Conservation (phyloP, 2,888 invertebrate genomes). For the Drosophila gaucha region DNA sequence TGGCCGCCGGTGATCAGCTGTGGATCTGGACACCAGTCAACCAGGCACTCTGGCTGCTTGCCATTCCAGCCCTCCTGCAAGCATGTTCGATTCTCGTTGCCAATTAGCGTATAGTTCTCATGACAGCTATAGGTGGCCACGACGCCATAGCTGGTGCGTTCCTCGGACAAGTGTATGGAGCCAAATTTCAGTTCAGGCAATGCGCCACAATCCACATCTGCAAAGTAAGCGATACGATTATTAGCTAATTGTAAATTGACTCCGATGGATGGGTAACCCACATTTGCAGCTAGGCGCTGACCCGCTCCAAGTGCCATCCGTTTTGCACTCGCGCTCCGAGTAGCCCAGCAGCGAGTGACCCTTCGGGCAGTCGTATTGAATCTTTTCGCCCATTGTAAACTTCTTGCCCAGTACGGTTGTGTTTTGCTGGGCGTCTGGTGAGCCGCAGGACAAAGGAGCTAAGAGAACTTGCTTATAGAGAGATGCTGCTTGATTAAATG, state of each 20-base stretch:
- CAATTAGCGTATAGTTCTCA: conserved; percentile 93
- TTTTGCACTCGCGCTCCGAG: conserved; percentile 88
- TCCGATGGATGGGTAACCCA: conserved; percentile 85
- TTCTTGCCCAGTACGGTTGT: conserved; percentile 91
- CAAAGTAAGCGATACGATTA: not conserved
- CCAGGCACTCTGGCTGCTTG: conserved; percentile 91
- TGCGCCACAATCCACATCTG: conserved; percentile 93
- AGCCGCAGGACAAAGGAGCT: conserved; percentile 94
- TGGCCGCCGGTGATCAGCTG: conserved; percentile 91
- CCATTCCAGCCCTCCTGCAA: conserved; percentile 92
- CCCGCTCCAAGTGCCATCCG: conserved; percentile 93
- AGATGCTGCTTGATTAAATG: accelerated
- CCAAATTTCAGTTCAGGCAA: conserved; percentile 90
- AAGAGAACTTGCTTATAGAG: conserved; percentile 23
- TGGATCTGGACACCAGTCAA: conserved; percentile 95
- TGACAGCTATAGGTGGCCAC: conserved; percentile 91
- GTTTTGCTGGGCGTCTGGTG: conserved; percentile 93
- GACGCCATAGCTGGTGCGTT: conserved; percentile 92
- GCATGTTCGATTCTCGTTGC: conserved; percentile 90
- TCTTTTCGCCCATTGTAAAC: conserved; percentile 89
- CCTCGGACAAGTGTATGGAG: conserved; percentile 88
- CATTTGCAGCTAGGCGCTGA: conserved; percentile 94
- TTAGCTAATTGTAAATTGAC: not conserved
- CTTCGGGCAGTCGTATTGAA: conserved; percentile 92
- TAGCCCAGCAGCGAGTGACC: conserved; percentile 92